Conservation (phyloP, 2,797 vertebrate species). For the Pelodytes ibericus region DNA sequence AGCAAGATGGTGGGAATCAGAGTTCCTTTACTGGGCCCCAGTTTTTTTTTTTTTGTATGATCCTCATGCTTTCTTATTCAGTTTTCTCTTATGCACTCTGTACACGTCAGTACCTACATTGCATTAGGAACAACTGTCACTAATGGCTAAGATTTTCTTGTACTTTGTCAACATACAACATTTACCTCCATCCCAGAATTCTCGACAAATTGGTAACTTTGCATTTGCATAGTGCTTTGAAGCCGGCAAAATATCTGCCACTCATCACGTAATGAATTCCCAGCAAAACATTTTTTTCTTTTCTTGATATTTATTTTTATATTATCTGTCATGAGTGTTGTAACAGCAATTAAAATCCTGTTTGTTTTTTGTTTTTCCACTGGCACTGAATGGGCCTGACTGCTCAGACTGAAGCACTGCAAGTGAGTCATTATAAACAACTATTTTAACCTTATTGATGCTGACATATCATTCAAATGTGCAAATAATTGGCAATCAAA, state of each 20-base stretch:
- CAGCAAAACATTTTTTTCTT: constrained; percentile 7
- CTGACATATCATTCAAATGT: no score
- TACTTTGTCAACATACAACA: constrained; percentile 43
- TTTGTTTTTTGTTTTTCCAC: constrained; percentile 8
- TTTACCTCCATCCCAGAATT: constrained; percentile 19
- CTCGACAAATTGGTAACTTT: constrained; percentile 37
- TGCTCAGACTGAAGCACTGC: neutral
- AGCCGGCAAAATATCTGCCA: constrained; percentile 35
- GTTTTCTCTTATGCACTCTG: no score
- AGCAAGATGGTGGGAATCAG: no score
- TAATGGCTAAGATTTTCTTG: constrained; percentile 25
- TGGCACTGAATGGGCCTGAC: neutral
- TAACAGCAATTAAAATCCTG: constrained; percentile 39
- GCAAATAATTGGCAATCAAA: no score
- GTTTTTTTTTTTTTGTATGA: no score
- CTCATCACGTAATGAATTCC: constrained; percentile 39
- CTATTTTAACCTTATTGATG: neutral
- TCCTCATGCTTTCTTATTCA: constrained; percentile 21
- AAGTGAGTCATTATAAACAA: neutral
- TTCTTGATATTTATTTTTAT: constrained; percentile 30
- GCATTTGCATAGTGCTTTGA: constrained; percentile 44
- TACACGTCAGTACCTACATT: neutral
- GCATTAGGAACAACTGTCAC: constrained; percentile 32
- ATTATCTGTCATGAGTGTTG: constrained; percentile 33
- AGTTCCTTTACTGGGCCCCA: no score